A percentile compares a stretch with the other conserved stretches of the same genome.
Evolutionary conservation across 2,888 invertebrate genomes (phyloP).

Genomic region (Habroteleia sp.): DNA sequence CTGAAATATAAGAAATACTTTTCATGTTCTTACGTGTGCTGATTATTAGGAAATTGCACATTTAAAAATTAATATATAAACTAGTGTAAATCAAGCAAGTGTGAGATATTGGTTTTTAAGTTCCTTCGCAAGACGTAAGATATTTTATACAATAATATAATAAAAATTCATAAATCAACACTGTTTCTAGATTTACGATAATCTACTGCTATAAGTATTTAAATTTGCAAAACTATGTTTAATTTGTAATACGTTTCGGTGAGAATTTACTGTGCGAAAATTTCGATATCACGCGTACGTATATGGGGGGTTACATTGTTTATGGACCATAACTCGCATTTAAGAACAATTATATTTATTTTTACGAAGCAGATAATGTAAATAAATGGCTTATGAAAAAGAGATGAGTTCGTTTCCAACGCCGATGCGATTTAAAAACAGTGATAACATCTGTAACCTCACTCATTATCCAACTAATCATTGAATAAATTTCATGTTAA

Average conservation of each 20-base stretch:
- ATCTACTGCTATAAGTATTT: too few species aligned
- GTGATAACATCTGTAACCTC: conserved; percentile 28
- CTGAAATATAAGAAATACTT: too few species aligned
- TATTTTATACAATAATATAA: too few species aligned
- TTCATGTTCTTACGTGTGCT: too few species aligned
- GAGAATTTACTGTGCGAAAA: neutral
- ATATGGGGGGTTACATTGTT: conserved; percentile 1
- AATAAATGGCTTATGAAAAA: neutral
- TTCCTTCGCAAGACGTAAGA: too few species aligned
- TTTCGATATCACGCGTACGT: neutral
- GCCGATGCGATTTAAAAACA: neutral
- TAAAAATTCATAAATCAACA: too few species aligned
- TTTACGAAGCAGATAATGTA: conserved; percentile 8
- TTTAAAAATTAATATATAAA: too few species aligned
- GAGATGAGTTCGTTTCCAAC: neutral
- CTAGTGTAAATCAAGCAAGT: too few species aligned
- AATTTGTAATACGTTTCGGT: neutral
- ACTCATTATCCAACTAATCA: conserved; percentile 25
- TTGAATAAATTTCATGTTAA: conserved; percentile 33
- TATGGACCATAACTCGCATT: neutral
- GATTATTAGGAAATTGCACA: too few species aligned
- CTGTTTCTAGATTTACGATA: too few species aligned
- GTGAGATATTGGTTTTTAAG: too few species aligned
- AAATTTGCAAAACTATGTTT: neutral
- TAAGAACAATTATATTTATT: neutral